Conservation (phyloP, 2,113 vertebrate genomes). For the Eclectus roratus region DNA sequence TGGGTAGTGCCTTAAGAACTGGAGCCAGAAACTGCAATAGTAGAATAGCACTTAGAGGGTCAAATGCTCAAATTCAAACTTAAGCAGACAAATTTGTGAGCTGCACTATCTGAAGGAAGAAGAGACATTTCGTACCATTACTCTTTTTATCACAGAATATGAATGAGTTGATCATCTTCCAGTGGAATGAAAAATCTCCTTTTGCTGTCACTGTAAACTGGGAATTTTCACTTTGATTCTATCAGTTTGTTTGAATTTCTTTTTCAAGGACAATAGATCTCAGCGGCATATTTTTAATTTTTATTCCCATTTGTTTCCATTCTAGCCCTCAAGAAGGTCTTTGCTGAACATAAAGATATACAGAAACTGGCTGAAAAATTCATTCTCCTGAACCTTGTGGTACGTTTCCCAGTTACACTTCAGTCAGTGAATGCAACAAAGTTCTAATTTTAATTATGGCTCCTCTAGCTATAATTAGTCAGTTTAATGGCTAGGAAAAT, state of each 20-base stretch:
- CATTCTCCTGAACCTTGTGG: conserved; percentile 89
- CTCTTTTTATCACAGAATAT: not conserved
- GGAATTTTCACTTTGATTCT: not conserved
- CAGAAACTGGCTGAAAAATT: conserved; percentile 90
- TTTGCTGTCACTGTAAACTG: not conserved
- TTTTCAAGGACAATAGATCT: not conserved
- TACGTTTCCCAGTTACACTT: conserved; percentile 68
- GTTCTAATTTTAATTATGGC: not conserved
- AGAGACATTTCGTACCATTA: not conserved
- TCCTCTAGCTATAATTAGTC: not conserved
- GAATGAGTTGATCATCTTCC: not conserved
- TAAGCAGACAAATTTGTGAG: not conserved
- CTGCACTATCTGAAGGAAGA: not conserved
- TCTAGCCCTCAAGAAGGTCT: conserved; percentile 87
- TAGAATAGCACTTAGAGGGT: not conserved
- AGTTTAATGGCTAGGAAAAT: not conserved
- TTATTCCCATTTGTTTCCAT: not conserved
- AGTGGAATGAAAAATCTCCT: not conserved
- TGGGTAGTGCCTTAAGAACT: not conserved
- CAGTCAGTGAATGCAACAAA: not conserved
- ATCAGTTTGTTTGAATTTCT: not conserved
- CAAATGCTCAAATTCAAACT: not conserved
- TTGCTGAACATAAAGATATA: conserved; percentile 83
- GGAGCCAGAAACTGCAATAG: not conserved
- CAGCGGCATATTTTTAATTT: not conserved